phyloP scores from a whole-genome alignment of 2,888 invertebrate species.

The Temnothorax unifasciatus region DNA sequence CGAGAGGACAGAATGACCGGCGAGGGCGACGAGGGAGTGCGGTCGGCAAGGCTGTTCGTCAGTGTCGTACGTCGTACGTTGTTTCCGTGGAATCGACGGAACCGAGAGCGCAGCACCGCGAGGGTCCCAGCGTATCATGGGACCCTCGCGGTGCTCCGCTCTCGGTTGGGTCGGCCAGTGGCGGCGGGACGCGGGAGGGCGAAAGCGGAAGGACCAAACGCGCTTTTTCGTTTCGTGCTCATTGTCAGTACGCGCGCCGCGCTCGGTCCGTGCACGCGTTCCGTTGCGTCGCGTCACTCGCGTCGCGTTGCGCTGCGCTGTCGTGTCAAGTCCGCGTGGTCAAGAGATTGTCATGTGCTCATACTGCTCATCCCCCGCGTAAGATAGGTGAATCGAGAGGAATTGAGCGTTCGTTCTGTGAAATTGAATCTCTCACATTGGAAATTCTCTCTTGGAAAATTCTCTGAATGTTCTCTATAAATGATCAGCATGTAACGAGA shows the following conservation, averaged over 20 bases:
- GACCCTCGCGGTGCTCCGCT: too few species aligned
- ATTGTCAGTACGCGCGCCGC: slow-evolving; percentile 73
- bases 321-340: slow-evolving; percentile 15
- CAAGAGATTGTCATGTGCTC: slow-evolving; percentile 6
- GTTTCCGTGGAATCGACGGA: slow-evolving; percentile 75
- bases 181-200: slow-evolving; percentile 50
- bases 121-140: slow-evolving; percentile 44
- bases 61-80: slow-evolving; percentile 71
- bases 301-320: too few species aligned
- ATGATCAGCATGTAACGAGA: not conserved
- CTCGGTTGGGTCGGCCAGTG: slow-evolving; percentile 38
- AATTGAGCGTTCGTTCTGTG: not conserved
- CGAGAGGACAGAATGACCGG: slow-evolving; percentile 27
- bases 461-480: not conserved
- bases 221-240: slow-evolving; percentile 76
- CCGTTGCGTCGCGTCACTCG: not conserved
- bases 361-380: not conserved
- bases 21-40: slow-evolving; percentile 13
- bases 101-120: slow-evolving; percentile 73
- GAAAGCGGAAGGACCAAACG: slow-evolving; percentile 58
- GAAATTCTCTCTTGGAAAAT: too few species aligned
- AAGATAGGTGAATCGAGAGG: slow-evolving; percentile 1
- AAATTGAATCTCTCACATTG: not conserved
- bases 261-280: slow-evolving; percentile 71
- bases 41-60: slow-evolving; percentile 50